Conservation (phyloP, 1,140 invertebrate species). For the Eciton burchellii region DNA sequence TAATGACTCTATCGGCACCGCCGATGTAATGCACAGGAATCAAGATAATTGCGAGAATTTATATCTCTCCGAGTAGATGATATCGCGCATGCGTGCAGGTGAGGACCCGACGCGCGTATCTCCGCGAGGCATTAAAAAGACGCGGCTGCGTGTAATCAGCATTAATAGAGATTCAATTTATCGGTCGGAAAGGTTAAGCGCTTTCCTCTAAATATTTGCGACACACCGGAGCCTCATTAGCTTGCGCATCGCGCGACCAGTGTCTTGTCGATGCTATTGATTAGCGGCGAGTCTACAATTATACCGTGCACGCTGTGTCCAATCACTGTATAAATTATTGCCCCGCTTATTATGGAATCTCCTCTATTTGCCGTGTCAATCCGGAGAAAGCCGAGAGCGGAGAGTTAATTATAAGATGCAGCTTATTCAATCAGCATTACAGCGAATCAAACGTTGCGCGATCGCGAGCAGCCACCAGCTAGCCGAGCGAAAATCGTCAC, state of each 20-base stretch:
- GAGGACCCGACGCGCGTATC: conserved; percentile 24
- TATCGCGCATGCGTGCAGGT: conserved; percentile 55
- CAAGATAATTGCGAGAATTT: conserved; percentile 68
- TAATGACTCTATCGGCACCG: conserved; percentile 72
- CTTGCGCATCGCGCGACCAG: conserved; percentile 14
- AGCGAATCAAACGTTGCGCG: conserved; percentile 12
- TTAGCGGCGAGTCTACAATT: conserved; percentile 53
- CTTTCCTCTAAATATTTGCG: conserved; percentile 65
- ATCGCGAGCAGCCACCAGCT: not conserved
- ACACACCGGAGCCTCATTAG: conserved; percentile 57
- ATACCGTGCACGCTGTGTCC: not conserved
- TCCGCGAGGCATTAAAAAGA: conserved; percentile 40
- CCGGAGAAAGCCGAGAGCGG: conserved; percentile 28
- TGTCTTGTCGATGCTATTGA: conserved; percentile 23
- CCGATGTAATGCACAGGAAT: conserved; percentile 57
- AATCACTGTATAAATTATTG: conserved; percentile 60
- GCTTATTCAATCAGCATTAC: too few species aligned
- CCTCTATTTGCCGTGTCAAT: not conserved
- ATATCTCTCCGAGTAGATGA: conserved; percentile 65
- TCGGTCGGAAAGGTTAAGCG: conserved; percentile 67
- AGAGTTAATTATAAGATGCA: conserved; percentile 17
- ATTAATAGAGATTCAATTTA: conserved; percentile 70
- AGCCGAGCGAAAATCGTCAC: not conserved
- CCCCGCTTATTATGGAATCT: conserved; percentile 19
- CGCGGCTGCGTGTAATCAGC: conserved; percentile 45